These are phyloP conservation scores for Saturnia japonica DNA, from an alignment of 2,888 invertebrate genomes.

Conservation along the genomic window DNA sequence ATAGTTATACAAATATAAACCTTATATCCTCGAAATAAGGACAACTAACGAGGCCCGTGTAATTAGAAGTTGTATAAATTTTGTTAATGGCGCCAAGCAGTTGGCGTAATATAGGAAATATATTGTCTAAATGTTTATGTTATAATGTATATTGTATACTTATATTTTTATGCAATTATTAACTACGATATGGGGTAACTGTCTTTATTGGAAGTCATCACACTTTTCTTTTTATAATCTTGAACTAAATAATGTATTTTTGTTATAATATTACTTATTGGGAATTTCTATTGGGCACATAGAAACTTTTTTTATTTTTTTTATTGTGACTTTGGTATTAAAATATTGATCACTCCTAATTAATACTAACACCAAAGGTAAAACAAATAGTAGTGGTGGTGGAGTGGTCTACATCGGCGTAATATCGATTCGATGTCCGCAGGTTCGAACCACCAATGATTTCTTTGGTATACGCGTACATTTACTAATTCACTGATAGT, in stretches of 20 bases:
- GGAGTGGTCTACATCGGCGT: too few species aligned
- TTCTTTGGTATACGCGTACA: too few species aligned
- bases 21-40: slow-evolving; percentile 32
- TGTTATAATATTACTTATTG: neutral
- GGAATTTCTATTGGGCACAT: neutral
- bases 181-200: neutral
- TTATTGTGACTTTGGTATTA: too few species aligned
- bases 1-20: slow-evolving; percentile 32
- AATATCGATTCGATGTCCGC: too few species aligned
- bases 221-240: neutral
- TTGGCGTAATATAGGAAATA: slow-evolving; percentile 54
- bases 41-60: slow-evolving; percentile 34
- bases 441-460: too few species aligned
- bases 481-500: too few species aligned
- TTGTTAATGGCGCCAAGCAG: slow-evolving; percentile 55
- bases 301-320: neutral
- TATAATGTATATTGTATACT: slow-evolving; percentile 17
- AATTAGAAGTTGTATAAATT: slow-evolving; percentile 59
- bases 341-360: too few species aligned
- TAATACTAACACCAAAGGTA: too few species aligned
- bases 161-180: slow-evolving; percentile 2
- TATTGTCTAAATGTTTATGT: slow-evolving; percentile 33
- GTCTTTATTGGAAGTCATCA: neutral
- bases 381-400: too few species aligned
- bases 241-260: neutral